These are phyloP conservation scores for Melieria crassipennis DNA, from an alignment of 2,888 invertebrate species.

Conservation along the genomic window DNA sequence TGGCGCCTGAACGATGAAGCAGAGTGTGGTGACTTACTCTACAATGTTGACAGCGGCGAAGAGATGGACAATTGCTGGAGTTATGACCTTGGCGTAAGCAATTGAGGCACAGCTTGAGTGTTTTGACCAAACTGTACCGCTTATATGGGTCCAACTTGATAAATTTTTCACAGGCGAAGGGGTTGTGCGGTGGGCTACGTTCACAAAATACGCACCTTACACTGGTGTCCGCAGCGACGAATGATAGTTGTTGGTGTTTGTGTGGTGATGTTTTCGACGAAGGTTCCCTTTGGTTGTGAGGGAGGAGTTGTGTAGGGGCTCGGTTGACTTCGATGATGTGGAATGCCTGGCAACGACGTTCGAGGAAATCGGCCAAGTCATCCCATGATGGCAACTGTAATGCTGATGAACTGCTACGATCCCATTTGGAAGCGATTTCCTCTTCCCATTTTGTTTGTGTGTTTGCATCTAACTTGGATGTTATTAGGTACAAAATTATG, in stretches of 20 bases:
- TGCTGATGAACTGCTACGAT: not conserved
- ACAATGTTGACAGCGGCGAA: too few relatives aligned
- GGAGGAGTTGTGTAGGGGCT: too few relatives aligned
- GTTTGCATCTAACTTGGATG: constrained; percentile 31
- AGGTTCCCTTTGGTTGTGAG: too few relatives aligned
- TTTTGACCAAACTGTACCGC: not conserved
- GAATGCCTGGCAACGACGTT: not conserved
- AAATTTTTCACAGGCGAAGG: not conserved
- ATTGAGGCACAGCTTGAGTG: constrained; percentile 1
- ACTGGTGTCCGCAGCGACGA: too few relatives aligned
- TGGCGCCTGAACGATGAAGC: not conserved
- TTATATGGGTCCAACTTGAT: not conserved
- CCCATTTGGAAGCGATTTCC: constrained; percentile 23
- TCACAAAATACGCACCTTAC: not conserved
- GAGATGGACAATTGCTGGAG: not conserved
- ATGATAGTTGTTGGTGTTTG: too few relatives aligned
- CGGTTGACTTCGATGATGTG: not conserved
- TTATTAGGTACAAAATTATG: constrained; percentile 32
- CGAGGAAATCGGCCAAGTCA: constrained; percentile 6
- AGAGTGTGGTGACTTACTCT: not conserved
- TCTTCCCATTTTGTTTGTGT: constrained; percentile 37
- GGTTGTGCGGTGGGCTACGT: not conserved
- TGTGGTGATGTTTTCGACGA: too few relatives aligned
- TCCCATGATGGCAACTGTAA: constrained; percentile 4
- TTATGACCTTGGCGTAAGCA: not conserved